These are phyloP conservation scores for Clarias pachynema DNA, from an alignment of 2,797 vertebrate species.

Conservation along the genomic window DNA sequence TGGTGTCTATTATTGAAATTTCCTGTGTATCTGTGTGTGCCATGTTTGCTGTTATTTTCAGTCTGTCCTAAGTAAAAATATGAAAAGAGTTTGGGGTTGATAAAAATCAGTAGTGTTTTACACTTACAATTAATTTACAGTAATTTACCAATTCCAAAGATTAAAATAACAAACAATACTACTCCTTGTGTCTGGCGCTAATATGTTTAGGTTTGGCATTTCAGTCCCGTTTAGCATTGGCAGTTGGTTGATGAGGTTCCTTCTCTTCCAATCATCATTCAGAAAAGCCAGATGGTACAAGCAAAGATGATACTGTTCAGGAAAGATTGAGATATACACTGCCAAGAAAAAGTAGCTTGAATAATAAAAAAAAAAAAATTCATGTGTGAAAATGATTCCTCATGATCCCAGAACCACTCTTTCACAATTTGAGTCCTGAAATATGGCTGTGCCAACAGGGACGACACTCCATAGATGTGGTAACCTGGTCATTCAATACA, in stretches of 20 bases:
- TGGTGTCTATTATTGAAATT: not conserved
- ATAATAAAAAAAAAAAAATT: too few relatives aligned
- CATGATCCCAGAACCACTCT: too few relatives aligned
- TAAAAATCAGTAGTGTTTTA: not conserved
- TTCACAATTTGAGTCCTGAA: too few relatives aligned
- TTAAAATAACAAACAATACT: not conserved
- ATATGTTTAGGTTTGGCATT: not conserved
- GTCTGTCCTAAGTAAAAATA: not conserved
- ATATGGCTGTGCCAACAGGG: too few relatives aligned
- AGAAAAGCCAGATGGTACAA: too few relatives aligned
- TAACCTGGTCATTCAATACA: too few relatives aligned
- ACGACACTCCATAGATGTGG: too few relatives aligned
- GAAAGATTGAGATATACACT: not conserved
- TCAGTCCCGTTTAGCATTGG: not conserved
- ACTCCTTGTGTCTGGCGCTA: not conserved
- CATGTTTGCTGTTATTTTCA: not conserved
- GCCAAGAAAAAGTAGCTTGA: too few relatives aligned
- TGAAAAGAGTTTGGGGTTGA: not conserved
- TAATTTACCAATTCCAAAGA: not conserved
- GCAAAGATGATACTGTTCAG: not conserved
- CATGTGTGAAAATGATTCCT: too few relatives aligned
- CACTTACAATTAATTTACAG: not conserved
- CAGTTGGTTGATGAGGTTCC: not conserved
- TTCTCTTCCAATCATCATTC: not conserved
- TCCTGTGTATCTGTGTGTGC: not conserved